Evolutionary conservation across 2,888 invertebrate genomes (phyloP).

Genomic region (Polydrusus pterygomalis): DNA sequence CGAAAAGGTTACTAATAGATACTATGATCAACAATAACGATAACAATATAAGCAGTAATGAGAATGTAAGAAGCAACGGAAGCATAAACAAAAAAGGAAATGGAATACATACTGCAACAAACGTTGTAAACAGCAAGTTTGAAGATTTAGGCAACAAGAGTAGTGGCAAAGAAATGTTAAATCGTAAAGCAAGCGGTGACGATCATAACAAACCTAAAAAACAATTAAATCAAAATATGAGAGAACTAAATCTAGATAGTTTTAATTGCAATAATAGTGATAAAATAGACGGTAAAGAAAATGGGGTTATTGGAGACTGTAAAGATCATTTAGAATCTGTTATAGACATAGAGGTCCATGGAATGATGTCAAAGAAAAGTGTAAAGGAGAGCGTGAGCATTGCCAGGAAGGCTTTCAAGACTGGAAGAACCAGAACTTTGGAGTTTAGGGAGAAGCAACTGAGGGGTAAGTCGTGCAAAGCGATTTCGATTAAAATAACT

Average conservation of each 20-base stretch:
- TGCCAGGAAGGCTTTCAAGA: slow-evolving; percentile 83
- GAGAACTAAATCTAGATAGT: slow-evolving; percentile 29
- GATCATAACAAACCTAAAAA: background rate
- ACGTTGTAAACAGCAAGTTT: slow-evolving; percentile 42
- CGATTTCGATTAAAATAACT: too few species aligned
- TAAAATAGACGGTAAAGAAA: background rate
- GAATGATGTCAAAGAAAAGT: slow-evolving; percentile 19
- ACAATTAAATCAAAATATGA: background rate
- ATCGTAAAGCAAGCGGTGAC: background rate
- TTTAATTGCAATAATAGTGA: background rate
- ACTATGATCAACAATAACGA: background rate
- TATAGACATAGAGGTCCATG: slow-evolving; percentile 11
- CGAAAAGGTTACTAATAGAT: slow-evolving; percentile 30
- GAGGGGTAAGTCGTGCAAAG: slow-evolving; percentile 70
- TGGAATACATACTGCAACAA: slow-evolving; percentile 10
- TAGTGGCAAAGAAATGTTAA: slow-evolving; percentile 11
- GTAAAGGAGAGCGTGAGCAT: slow-evolving; percentile 74
- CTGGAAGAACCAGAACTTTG: slow-evolving; percentile 86
- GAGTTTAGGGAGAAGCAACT: slow-evolving; percentile 90
- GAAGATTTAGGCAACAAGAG: slow-evolving; percentile 24
- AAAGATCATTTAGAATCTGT: slow-evolving; percentile 8
- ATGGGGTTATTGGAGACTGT: background rate
- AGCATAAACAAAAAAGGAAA: background rate
- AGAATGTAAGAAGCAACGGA: background rate
- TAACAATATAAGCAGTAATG: background rate